Base-by-base conservation (phyloP, 2,888 invertebrate species). In the Polyommatus icarus region DNA sequence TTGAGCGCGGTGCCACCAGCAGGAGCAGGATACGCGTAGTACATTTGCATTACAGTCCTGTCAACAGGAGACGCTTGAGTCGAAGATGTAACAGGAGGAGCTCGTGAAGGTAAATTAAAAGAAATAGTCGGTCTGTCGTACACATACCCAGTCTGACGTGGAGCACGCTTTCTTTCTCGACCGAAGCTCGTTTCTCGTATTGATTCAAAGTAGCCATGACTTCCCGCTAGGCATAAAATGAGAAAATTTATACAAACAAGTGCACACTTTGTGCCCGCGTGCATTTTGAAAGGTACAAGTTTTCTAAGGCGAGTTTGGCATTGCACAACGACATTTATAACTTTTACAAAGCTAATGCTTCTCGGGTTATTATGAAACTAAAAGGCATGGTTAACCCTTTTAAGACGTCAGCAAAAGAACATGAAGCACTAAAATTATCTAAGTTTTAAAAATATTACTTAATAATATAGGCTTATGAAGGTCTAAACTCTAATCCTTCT, bases 121-220 rank as follows among this genome's bases (percentile, higher is more conserved):
- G 92, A 86, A 82, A 92, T 84, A 83, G 83, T 89, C 79, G 94
- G 94, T 82, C 84, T 90, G 78, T 91, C 85, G 82, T 94, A 94
- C 84, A 90, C 88, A 85, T 94, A 94, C 87, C 94, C 94, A 78
- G 87, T 89, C 85, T 94, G 92, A 3, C 93, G 89, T 81, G 87
- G 88, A 75, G 86, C 84, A 76, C 92, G 90, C 79, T 84, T 61
- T 59, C 72, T 81, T 40, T 76, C 77, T 75, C 71, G 59, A 76
- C 40, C 79, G 59, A 78, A 76, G 24, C 76, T 79, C 18, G 78
- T 77, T 78, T 79, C 32, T 72, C 18, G n/a, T 29, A 40, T 76
- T 6, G 73, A 20, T 18, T 57, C 73, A 36, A 71, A 54, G 76
- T 77, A 59, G 29, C 76, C 50, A 76, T 75, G 20, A 29, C 67